Base-by-base conservation (phyloP, 2,888 invertebrate species). In the Rhaphigaster nebulosa region DNA sequence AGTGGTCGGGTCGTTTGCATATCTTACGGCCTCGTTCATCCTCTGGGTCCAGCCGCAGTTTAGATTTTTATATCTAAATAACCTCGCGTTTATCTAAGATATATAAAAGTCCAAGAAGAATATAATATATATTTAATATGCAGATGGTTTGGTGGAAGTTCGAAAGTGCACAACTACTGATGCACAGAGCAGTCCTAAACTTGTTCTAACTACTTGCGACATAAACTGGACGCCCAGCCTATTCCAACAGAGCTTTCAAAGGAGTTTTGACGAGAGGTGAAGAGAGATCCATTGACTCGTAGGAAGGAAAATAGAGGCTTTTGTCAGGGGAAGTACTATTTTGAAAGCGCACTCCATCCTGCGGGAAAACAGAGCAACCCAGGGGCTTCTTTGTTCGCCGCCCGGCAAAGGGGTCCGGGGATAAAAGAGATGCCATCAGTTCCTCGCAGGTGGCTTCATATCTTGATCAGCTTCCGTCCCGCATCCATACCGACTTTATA, bases 261-360 rank as follows among this genome's bases (percentile, higher is more conserved):
- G 65, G 65, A 12, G 13, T 4, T 29, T 29, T 65, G 65, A 65
- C 29, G 65, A 13, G 65, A 65, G 65, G 65, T 65, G 65, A 29
- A 29, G 12, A 29, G 65, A 13, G 29, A n/a, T n/a, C 29, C 65
- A 65, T 65, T 65, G 65, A 65, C 65, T 65, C 13, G 15, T 29
- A 65, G 29, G 65, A 15, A 29, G 65, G 65, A 29, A 65, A 65
- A 65, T 65, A 65, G 65, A 29, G 65, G 65, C 65, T 29, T 65
- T 65, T 65, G 65, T 65, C 29, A 1, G 29, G 65, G 60, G 6
- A 29, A 65, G 65, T 65, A 29, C 65, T 65, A 29, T 65, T 65
- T 65, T 65, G 65, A 65, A 29, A 65, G 65, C 65, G 65, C 65
- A 65, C 65, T 29, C 65, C 65, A 65, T 65, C 65, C 65, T 65